These are phyloP conservation scores for Arctia plantaginis DNA, from an alignment of 2,888 invertebrate species.

Conservation along the genomic window DNA sequence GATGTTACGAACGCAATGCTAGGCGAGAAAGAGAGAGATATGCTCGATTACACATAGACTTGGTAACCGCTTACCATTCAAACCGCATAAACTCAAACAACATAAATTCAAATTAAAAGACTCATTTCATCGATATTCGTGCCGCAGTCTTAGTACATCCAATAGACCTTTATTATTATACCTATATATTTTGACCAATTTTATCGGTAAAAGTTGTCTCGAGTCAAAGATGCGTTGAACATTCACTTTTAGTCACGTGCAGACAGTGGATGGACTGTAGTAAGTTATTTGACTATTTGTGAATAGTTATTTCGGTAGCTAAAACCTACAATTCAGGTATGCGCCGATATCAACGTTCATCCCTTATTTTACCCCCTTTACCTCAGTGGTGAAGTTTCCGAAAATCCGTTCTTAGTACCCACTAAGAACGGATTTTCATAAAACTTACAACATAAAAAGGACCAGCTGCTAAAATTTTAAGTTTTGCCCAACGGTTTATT, in stretches of 20 bases:
- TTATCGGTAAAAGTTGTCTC: constrained; percentile 49
- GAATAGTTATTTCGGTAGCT: neutral
- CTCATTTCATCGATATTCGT: neutral
- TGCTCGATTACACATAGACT: neutral
- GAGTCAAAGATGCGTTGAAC: constrained; percentile 46
- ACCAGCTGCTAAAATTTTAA: too few species aligned
- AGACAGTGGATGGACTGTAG: neutral
- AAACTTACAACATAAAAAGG: too few species aligned
- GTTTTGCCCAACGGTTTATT: neutral
- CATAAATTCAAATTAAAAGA: neutral
- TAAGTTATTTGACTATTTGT: neutral
- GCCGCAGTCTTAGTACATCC: neutral
- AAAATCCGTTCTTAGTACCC: too few species aligned
- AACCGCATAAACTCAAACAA: neutral
- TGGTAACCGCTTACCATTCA: neutral
- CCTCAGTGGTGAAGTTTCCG: too few species aligned
- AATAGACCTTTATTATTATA: constrained; percentile 13
- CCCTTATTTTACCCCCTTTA: too few species aligned
- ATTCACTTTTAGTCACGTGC: constrained; percentile 29
- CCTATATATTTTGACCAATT: constrained; percentile 25
- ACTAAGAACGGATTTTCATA: too few species aligned
- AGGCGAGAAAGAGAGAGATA: neutral
- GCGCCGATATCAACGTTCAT: too few species aligned
- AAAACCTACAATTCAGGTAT: neutral
- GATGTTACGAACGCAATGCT: too few species aligned